phyloP scores from a whole-genome alignment of 2,797 vertebrate genomes.

The Malurus leucopterus region DNA sequence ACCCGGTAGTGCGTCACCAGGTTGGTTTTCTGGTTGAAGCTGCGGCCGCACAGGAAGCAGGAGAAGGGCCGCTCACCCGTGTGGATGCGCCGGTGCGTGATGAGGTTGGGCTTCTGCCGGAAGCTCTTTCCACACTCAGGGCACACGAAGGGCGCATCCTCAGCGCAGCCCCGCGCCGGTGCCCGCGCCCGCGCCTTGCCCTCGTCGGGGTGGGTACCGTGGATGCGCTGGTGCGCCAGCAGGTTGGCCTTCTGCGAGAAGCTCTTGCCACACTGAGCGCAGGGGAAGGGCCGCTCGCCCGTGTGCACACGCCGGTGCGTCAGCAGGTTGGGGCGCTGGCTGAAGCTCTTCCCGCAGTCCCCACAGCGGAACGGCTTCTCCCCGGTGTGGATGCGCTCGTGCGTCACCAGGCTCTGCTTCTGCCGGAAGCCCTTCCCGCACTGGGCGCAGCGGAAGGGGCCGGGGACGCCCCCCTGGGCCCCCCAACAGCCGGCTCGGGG shows the following conservation, averaged over 20 bases:
- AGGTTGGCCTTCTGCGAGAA: constrained; percentile 69
- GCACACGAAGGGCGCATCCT: constrained; percentile 71
- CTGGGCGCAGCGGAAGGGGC: constrained; percentile 61
- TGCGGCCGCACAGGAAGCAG: constrained; percentile 85
- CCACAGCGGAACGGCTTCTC: constrained; percentile 63
- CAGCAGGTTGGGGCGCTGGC: constrained; percentile 47
- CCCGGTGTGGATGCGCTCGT: constrained; percentile 40
- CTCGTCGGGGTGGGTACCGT: neutral
- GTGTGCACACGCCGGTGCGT: constrained; percentile 54
- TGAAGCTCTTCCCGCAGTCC: constrained; percentile 66
- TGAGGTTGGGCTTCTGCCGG: constrained; percentile 78
- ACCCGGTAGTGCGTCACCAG: constrained; percentile 87
- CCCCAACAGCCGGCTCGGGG: neutral
- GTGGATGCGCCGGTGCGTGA: constrained; percentile 75
- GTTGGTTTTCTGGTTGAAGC: constrained; percentile 86
- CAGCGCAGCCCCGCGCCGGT: neutral
- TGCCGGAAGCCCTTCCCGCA: constrained; percentile 63
- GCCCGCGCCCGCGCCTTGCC: constrained; percentile 60
- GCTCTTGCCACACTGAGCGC: constrained; percentile 60
- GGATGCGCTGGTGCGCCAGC: constrained; percentile 64
- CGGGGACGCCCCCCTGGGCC: neutral
- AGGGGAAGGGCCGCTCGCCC: constrained; percentile 54
- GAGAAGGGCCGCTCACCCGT: constrained; percentile 81
- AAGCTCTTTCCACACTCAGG: constrained; percentile 76
- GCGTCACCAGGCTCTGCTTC: constrained; percentile 58